Conservation (phyloP, 2,113 vertebrate genomes). For the Onychostruthus taczanowskii region DNA sequence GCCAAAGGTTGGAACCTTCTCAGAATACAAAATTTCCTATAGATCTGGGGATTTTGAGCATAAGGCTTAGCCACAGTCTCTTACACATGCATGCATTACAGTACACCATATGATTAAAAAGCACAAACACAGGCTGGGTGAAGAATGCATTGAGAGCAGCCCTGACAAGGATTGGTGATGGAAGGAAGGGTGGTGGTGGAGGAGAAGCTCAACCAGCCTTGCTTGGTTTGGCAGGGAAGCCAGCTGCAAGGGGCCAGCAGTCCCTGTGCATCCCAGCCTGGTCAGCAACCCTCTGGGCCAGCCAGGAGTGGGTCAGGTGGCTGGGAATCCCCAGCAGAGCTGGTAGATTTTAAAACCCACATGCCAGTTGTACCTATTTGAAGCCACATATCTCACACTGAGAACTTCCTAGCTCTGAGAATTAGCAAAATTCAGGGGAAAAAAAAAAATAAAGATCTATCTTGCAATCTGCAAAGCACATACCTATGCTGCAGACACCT, state of each 20-base stretch:
- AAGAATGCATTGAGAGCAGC: neutral
- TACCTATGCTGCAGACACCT: neutral
- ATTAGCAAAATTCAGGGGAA: neutral
- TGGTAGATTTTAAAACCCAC: neutral
- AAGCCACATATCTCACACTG: neutral
- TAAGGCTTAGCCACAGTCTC: neutral
- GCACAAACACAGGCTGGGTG: neutral
- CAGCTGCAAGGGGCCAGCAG: neutral
- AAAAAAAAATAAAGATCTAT: neutral
- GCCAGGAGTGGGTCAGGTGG: neutral
- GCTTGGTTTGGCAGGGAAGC: neutral
- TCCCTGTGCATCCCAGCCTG: fast-evolving
- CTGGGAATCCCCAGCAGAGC: neutral
- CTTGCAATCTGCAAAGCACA: neutral
- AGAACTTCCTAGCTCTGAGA: neutral
- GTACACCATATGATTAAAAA: neutral
- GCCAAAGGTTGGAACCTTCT: neutral
- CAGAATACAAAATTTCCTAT: neutral
- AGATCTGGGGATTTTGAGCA: neutral
- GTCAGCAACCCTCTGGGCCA: fast-evolving
- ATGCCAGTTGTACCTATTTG: neutral
- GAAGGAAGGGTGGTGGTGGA: neutral
- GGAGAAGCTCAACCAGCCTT: neutral
- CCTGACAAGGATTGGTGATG: neutral
- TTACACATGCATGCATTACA: neutral